Base-by-base conservation (phyloP, 1,140 invertebrate genomes). In the Drosophila burlai region DNA sequence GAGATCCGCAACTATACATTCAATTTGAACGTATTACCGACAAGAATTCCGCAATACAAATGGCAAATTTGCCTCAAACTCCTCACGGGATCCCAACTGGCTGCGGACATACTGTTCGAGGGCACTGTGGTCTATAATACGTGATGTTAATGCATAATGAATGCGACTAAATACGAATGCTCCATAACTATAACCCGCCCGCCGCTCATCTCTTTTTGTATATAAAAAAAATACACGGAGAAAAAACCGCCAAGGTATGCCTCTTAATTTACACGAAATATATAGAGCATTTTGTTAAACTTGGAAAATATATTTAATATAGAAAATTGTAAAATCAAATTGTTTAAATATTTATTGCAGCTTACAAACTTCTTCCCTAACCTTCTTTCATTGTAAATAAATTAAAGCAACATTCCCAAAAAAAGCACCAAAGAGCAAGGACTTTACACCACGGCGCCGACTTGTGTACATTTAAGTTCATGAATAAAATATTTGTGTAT, bases 91-190 rank as follows among this genome's bases (percentile, higher is more conserved):
- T 29, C 55, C 65, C 18, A 46, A 36, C 45, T 77, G 29, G 21
- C 34, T 46, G 73, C 16, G 24, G 40, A 68, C 43, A 24, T 77
- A 36, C 40, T 43, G 15, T 26, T 60, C 11, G 60, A 62, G 36
- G 77, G 73, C 50, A 16, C 47, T 26, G 46, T 77, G 54, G 64
- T 84, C 58, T 76, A 80, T 80, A 80, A 69, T 65, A 79, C 76
- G 76, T 79, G 76, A 79, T 72, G 66, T 79, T 71, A 59, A 77
- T 78, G 76, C 76, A 77, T 69, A 76, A 76, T 76, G 72, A 58
- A 75, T 75, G 71, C 72, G 72, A 59, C 74, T 76, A 76, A 76
- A 76, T 76, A 66, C 74, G 11, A 58, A 66, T 76, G 45, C 43
- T 31, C 42, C 46, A 49, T 52, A 73, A 61, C 68, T 55, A 72